Evolutionary conservation across 2,113 vertebrate genomes (phyloP).

Genomic region (Thalassoma bifasciatum): DNA sequence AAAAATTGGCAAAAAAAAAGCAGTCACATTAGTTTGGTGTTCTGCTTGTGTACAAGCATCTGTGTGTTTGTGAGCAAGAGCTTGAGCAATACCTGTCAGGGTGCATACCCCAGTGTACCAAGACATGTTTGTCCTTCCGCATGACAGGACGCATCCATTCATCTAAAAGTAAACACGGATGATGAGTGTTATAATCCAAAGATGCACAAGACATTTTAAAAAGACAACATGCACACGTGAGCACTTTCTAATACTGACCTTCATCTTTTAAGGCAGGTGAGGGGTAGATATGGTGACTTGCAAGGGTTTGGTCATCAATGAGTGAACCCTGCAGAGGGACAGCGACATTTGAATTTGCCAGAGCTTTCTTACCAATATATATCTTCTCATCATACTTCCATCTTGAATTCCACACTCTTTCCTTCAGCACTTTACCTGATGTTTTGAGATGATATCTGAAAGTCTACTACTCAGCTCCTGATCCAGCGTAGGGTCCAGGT

Average conservation of each 20-base stretch:
- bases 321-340: slow-evolving; percentile 85
- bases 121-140: slow-evolving; percentile 91
- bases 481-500: slow-evolving; percentile 91
- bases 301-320: slow-evolving; percentile 90
- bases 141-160: slow-evolving; percentile 96
- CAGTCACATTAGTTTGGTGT: not conserved
- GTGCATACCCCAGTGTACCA: slow-evolving; percentile 96
- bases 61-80: not conserved
- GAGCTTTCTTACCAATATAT: not conserved
- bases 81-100: slow-evolving; percentile 81
- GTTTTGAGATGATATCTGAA: slow-evolving; percentile 91
- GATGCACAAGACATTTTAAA: not conserved
- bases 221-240: not conserved
- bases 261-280: slow-evolving; percentile 88
- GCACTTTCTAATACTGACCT: slow-evolving; percentile 78
- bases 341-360: not conserved
- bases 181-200: not conserved
- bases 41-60: not conserved
- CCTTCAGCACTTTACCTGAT: slow-evolving; percentile 85
- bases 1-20: not conserved
- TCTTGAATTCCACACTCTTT: not conserved
- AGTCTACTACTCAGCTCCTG: slow-evolving; percentile 90
- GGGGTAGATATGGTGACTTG: slow-evolving; percentile 92
- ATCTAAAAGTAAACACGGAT: slow-evolving; percentile 80
- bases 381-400: not conserved